Percentiles rank a stretch among this genome's conserved stretches.
These are phyloP conservation scores for Heterodera carotae DNA, from an alignment of 1,140 invertebrate species.

Conservation along the genomic window DNA sequence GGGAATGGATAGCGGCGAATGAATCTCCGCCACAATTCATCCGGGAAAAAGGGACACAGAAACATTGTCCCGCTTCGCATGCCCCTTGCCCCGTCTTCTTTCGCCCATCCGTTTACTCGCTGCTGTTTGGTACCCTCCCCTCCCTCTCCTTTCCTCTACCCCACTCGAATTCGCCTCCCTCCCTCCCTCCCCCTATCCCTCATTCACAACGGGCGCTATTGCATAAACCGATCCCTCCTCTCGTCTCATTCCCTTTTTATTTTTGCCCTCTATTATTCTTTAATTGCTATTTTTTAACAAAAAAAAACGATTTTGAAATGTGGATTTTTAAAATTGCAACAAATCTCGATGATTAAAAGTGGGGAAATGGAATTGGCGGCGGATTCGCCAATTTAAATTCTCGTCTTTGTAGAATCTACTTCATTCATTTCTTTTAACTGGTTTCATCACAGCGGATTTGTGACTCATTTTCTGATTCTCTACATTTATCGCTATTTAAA, in stretches of 20 bases:
- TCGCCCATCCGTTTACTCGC: background rate
- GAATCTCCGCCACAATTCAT: background rate
- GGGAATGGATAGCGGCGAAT: background rate
- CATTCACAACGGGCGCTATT: background rate
- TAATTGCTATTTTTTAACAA: no score
- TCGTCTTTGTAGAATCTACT: no score
- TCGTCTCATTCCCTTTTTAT: background rate
- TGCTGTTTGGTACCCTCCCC: background rate
- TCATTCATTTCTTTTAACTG: background rate
- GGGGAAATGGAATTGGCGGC: no score
- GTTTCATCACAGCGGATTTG: background rate
- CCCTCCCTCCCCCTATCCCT: background rate
- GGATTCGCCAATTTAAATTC: no score
- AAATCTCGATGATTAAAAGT: no score
- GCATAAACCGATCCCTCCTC: background rate
- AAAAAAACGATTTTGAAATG: no score
- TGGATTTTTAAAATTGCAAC: no score
- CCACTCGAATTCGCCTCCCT: no score
- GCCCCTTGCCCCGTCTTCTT: background rate
- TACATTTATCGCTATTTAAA: background rate
- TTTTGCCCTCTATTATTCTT: background rate
- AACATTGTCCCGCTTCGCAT: background rate
- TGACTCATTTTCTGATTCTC: background rate
- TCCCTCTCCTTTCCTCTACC: no score
- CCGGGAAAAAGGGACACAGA: no score